Base-by-base conservation (phyloP, 2,113 vertebrate species). In the Pteruthius melanotis region DNA sequence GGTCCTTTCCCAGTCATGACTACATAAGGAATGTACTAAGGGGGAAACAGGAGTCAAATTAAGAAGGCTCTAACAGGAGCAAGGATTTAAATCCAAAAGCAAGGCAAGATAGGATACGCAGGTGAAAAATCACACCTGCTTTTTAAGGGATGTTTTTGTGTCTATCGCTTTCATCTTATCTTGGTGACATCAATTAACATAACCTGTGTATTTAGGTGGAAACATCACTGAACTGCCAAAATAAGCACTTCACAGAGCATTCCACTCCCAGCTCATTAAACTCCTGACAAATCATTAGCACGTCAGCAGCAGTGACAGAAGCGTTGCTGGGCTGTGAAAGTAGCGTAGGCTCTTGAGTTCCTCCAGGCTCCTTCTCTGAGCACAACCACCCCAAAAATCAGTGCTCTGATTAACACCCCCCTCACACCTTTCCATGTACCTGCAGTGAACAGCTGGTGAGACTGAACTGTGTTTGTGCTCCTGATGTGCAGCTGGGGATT, bases 221-320 rank as follows among this genome's bases (percentile, higher is more conserved):
- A 90, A 65, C 8, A 90, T 45, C 80, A 85, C 0, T 95, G 88
- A 97, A 69, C 52, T 70, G 26, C 39, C 66, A 78, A 84, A 83
- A 81, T 11, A 40, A 83, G 57, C 63, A 89, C 91, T 94, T 95
- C 86, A 92, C 60, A 95, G 64, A 90, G 57, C 83, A 76, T 13
- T 63, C 63, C 3, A 5, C 35, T 83, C 85, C 47, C 81, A 89
- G 5, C 81, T 92, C 94, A 66, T 94, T 84, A 91, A 89, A 59
- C 35, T 49, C 81, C 57, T 94, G 82, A 83, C 56, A 90, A 74
- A 84, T 89, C 91, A 96, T 95, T 95, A 96, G 88, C 96, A 95
- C 37, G 0, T 83, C 49, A 50, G 56, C 56, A 63, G 64, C 42
- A 83, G 64, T 40, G 26, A n/a, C 44, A 56, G 91, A 76, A 79